These are phyloP conservation scores for Pedicia rivosa DNA, from an alignment of 2,888 invertebrate species.

Conservation along the genomic window DNA sequence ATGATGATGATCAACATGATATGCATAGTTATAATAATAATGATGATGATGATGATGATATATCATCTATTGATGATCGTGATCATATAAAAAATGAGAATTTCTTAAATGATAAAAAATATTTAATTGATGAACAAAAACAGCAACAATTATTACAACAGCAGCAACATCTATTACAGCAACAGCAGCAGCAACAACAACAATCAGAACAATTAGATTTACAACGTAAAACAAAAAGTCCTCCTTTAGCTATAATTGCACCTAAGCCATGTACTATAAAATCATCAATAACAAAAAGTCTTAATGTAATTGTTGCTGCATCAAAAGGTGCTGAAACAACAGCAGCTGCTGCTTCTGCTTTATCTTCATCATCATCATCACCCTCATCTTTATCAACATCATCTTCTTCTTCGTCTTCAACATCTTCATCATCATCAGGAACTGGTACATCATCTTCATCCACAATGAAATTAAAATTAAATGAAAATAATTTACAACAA, in stretches of 20 bases:
- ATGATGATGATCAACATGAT: background rate
- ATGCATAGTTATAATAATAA: no score
- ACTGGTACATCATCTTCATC: background rate
- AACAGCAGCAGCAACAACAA: no score
- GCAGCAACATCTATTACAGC: no score
- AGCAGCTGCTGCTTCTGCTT: no score
- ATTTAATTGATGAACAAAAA: no score
- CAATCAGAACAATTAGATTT: slow-evolving; percentile 6
- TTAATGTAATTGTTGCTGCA: slow-evolving; percentile 23
- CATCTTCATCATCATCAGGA: slow-evolving; percentile 2
- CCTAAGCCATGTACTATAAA: slow-evolving; percentile 28
- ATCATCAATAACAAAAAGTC: slow-evolving; percentile 29
- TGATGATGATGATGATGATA: slow-evolving; percentile 11
- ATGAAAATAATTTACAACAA: no score
- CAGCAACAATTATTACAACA: no score
- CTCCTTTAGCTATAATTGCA: slow-evolving; percentile 27
- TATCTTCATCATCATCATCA: no score
- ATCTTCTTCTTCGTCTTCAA: background rate
- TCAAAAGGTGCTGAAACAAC: slow-evolving; percentile 3
- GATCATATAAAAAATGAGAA: slow-evolving; percentile 6
- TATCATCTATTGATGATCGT: slow-evolving; percentile 1
- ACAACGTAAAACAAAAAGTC: slow-evolving; percentile 20
- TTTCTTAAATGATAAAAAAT: no score
- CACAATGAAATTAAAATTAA: background rate
- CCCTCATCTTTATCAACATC: no score